Conservation (phyloP, 2,797 vertebrate genomes). For the Brachyrhaphis roseni region DNA sequence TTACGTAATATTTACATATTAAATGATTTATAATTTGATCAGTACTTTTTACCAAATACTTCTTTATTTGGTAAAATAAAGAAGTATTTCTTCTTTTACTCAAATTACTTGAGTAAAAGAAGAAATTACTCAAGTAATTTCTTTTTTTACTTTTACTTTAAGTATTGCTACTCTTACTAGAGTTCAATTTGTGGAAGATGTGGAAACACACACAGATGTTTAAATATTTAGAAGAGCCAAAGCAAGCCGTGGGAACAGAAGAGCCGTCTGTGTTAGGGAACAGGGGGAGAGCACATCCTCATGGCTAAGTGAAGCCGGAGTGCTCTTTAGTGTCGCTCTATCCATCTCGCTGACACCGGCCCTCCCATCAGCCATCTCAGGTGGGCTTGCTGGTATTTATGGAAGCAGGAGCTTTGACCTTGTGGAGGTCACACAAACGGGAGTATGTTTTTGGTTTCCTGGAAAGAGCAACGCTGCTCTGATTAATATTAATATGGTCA, state of each 20-base stretch:
- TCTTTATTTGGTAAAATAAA: too few relatives aligned
- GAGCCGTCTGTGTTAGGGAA: conserved; percentile 6
- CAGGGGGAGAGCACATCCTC: conserved; percentile 57
- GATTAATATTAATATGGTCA: neutral
- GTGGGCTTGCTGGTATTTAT: conserved; percentile 72
- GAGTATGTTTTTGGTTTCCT: conserved; percentile 29
- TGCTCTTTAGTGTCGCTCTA: conserved; percentile 72
- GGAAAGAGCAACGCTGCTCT: neutral
- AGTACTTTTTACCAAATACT: too few relatives aligned
- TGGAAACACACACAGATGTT: neutral
- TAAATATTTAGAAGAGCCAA: neutral
- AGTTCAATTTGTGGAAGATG: neutral
- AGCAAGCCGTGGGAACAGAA: conserved; percentile 8
- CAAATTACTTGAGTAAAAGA: too few relatives aligned
- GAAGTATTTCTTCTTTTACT: too few relatives aligned
- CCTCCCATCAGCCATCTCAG: conserved; percentile 63
- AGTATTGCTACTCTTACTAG: too few relatives aligned
- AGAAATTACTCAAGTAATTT: too few relatives aligned
- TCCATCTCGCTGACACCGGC: conserved; percentile 71
- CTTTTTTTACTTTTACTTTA: too few relatives aligned
- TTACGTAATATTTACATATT: too few relatives aligned
- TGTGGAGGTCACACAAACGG: conserved; percentile 34
- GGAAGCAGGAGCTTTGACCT: conserved; percentile 59
- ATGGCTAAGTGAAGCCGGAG: conserved; percentile 64
- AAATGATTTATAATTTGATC: too few relatives aligned